phyloP scores from a whole-genome alignment of 2,113 vertebrate species.

The Chaetorhynchus papuensis region DNA sequence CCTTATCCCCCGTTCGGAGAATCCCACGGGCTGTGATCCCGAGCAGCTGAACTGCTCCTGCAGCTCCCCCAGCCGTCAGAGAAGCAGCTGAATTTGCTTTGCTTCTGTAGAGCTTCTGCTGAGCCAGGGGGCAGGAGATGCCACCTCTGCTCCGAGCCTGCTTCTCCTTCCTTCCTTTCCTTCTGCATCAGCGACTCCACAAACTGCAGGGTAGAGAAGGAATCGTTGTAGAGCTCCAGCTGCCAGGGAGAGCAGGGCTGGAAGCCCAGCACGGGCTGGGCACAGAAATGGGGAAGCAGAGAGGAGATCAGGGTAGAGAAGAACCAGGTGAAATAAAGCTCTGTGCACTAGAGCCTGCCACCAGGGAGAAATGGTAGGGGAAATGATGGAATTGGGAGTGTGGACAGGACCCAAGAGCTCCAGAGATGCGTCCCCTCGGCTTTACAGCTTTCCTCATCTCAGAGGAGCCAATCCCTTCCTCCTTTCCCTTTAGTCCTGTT shows the following conservation, averaged over 20 bases:
- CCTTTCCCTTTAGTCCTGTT: neutral
- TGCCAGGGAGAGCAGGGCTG: neutral
- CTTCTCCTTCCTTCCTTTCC: neutral
- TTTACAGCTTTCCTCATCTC: neutral
- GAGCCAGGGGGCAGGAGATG: neutral
- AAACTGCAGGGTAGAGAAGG: neutral
- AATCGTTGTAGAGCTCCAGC: neutral
- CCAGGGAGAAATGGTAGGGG: neutral
- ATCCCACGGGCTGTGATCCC: neutral
- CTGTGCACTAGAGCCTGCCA: neutral
- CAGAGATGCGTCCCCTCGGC: neutral
- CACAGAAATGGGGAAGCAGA: neutral
- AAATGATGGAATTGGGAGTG: neutral
- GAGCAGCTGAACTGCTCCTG: rapidly evolving
- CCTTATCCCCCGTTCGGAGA: rapidly evolving
- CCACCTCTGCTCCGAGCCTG: neutral
- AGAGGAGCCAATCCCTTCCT: neutral
- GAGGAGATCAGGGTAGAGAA: no score
- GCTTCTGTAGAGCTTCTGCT: neutral
- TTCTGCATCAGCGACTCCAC: neutral
- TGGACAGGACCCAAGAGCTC: neutral
- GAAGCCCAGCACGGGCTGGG: neutral
- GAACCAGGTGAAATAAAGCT: neutral
- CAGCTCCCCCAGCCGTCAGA: neutral
- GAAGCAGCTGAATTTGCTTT: neutral